These are phyloP conservation scores for Lasioglossum zephyrum DNA, from an alignment of 2,888 invertebrate species.

Conservation along the genomic window DNA sequence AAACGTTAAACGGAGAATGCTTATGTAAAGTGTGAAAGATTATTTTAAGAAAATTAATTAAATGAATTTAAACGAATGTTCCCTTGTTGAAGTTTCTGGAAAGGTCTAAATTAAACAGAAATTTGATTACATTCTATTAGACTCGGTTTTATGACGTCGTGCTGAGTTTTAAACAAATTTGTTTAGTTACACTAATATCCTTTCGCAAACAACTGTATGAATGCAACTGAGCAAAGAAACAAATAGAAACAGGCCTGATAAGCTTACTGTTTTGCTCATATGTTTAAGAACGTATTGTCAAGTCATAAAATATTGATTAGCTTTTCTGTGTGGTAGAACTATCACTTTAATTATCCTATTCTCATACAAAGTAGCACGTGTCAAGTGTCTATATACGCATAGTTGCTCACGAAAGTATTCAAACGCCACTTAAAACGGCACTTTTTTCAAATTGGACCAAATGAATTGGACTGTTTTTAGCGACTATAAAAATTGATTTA, in stretches of 20 bases:
- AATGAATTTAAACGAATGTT: too few relatives aligned
- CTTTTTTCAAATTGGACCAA: too few relatives aligned
- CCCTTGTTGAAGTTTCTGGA: too few relatives aligned
- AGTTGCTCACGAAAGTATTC: not conserved
- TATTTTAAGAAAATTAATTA: too few relatives aligned
- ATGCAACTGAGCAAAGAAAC: not conserved
- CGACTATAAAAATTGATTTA: too few relatives aligned
- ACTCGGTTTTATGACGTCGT: not conserved
- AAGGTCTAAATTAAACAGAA: too few relatives aligned
- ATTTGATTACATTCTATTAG: not conserved
- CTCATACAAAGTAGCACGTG: not conserved
- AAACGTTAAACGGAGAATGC: too few relatives aligned
- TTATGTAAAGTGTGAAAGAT: too few relatives aligned
- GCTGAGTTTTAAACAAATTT: not conserved
- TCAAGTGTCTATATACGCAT: not conserved
- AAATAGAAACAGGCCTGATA: not conserved
- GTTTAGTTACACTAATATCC: not conserved
- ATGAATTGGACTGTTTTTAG: too few relatives aligned
- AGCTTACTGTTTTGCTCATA: not conserved
- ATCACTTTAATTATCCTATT: not conserved
- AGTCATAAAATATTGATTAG: not conserved
- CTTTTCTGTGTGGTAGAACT: not conserved
- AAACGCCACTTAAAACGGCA: too few relatives aligned
- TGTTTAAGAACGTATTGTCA: not conserved
- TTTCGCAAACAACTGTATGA: not conserved